Evolutionary conservation across 2,113 vertebrate species (phyloP).

Genomic region (Scytalopus superciliaris): DNA sequence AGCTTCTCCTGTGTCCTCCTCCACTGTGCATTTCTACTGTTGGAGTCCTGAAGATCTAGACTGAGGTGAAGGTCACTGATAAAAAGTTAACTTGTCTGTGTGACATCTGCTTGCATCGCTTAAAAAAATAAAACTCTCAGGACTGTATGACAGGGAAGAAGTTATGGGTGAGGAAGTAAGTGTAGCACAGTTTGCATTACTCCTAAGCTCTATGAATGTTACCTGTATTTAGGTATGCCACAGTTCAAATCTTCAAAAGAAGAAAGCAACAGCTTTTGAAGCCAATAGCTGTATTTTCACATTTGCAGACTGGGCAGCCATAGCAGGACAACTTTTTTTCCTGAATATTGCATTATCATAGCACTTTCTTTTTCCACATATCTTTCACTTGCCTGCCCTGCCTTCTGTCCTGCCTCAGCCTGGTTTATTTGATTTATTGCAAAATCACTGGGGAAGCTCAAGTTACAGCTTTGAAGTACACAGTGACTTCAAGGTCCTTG

Average conservation of each 20-base stretch:
- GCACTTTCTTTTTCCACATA: neutral
- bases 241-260: neutral
- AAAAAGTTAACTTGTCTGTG: neutral
- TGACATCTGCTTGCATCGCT: neutral
- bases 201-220: neutral
- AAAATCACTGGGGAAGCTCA: conserved; percentile 76
- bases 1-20: neutral
- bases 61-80: neutral
- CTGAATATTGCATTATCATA: neutral
- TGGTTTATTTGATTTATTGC: conserved; percentile 84
- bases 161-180: neutral
- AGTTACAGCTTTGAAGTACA: conserved; percentile 84
- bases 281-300: neutral
- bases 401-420: conserved; percentile 6
- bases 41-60: neutral
- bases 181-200: neutral
- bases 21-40: neutral
- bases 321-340: neutral
- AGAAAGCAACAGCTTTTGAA: neutral
- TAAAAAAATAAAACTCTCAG: neutral
- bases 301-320: neutral
- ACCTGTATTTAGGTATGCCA: neutral
- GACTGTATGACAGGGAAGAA: neutral
- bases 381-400: conserved; percentile 4
- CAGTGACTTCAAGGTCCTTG: conserved; percentile 73